phyloP scores from a whole-genome alignment of 2,888 invertebrate genomes.

The Dynastes hyllus region DNA sequence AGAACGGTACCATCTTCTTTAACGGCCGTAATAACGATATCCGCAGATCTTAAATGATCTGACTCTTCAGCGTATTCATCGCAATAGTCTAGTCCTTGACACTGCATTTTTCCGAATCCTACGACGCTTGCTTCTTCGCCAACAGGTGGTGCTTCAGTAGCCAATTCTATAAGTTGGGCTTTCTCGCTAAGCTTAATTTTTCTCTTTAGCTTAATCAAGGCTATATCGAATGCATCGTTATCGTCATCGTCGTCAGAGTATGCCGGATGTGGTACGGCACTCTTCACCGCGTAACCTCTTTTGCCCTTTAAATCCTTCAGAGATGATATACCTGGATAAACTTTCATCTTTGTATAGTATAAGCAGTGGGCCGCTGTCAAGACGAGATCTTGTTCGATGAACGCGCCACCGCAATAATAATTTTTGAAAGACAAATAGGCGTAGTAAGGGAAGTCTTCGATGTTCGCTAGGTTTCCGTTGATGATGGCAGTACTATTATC shows the following conservation, averaged over 20 bases:
- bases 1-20: neutral
- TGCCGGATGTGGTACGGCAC: neutral
- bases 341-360: neutral
- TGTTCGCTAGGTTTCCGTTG: conserved; percentile 3
- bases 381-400: conserved; percentile 8
- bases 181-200: neutral
- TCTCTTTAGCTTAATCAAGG: conserved; percentile 9
- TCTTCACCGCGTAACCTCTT: neutral
- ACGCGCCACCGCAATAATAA: conserved; percentile 10
- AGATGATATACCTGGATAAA: neutral
- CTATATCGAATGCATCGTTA: neutral
- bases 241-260: neutral
- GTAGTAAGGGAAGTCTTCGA: conserved; percentile 22
- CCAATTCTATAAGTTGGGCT: neutral
- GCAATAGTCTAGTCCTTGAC: neutral
- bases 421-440: neutral
- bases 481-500: neutral
- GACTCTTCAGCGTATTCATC: neutral
- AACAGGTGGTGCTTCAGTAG: neutral
- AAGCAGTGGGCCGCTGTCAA: conserved; percentile 26
- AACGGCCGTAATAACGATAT: neutral
- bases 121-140: conserved; percentile 5
- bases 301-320: neutral
- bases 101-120: conserved; percentile 18
- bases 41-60: conserved; percentile 18